Conservation (phyloP, 2,113 vertebrate species). For the Psammodynastes pulverulentus region DNA sequence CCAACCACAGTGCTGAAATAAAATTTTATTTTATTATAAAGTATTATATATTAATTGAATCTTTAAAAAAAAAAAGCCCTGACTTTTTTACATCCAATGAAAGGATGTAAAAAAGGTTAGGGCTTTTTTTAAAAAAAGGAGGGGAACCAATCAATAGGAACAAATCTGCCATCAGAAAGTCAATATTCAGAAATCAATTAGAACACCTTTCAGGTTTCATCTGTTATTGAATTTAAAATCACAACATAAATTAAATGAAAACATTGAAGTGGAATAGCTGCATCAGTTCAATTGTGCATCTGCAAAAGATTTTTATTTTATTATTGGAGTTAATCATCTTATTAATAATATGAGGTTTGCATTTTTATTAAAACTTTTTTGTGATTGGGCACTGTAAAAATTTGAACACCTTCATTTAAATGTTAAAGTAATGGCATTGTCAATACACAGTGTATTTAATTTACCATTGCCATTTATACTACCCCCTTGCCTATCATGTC, state of each 20-base stretch:
- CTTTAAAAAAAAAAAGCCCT: neutral
- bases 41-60: neutral
- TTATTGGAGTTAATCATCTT: neutral
- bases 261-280: neutral
- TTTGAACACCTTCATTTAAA: neutral
- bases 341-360: neutral
- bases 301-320: neutral
- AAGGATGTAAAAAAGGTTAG: neutral
- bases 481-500: neutral
- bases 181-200: neutral
- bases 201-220: neutral
- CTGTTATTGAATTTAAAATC: neutral
- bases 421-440: neutral
- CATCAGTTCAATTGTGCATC: neutral
- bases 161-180: neutral
- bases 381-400: neutral
- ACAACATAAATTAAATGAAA: neutral
- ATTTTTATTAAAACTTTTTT: neutral
- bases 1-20: neutral
- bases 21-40: neutral
- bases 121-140: too few relatives aligned
- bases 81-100: neutral
- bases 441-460: neutral
- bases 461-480: neutral
- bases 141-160: neutral